Evolutionary conservation across 1,140 invertebrate species (phyloP), one percentile per base, ranked within the genome.

Genomic region (Acromyrmex echinatior): DNA sequence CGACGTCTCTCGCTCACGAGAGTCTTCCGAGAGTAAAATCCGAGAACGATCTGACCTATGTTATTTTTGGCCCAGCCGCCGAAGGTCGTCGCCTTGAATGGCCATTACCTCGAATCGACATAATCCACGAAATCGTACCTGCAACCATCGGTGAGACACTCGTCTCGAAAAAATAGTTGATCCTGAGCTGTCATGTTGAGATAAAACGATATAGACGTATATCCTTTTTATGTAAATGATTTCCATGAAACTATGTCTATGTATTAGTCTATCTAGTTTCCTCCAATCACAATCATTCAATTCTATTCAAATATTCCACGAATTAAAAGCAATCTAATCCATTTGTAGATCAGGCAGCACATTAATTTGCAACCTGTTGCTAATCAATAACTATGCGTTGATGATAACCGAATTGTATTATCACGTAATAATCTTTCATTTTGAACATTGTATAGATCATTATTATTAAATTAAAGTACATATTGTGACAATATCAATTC

Each of bases 31-130:
- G 25, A 49, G 18, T 49, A 60, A 84, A 84, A 62, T 84, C 39
- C 39, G 3, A 58, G 68, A 84, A 45, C 58, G 31, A 73, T 82
- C 39, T 53, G 56, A 39, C 14, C 56, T 51, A 63, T 51, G 56
- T 39, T 84, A 84, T 84, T 84, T 31, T 84, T 56, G 39, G 63
- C 45, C 18, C 28, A 49, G 58, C 49, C 53, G 28, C 65, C 65
- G 78, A 84, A 84, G 80, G 80, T 84, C 80, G 56, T 62, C 70
- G 39, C 70, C 80, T 84, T 76, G 80, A 84, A 49, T 76, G 56
- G 70, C 28, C 70, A 49, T 53, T n/a, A 45, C 28, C 28, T 79
- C 66, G 16, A 58, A 74, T 74, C 71, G 58, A 7, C 80, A 21
- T 82, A 74, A 84, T 76, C 73, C 56, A 9, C 28, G 25, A 84